phyloP scores from a whole-genome alignment of 2,888 invertebrate genomes.

The Serripes groenlandicus region DNA sequence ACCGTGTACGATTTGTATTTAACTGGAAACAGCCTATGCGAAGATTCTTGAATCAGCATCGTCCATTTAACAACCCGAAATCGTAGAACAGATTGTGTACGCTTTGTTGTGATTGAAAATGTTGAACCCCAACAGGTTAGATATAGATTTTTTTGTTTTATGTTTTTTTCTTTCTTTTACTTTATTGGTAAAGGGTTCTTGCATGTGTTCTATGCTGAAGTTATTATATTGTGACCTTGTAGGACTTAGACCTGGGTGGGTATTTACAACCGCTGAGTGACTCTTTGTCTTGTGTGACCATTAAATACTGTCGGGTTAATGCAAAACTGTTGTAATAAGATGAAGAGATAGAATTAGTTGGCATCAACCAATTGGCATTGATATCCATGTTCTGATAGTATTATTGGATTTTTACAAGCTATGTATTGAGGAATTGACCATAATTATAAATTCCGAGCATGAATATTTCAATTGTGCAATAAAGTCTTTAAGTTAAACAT shows the following conservation, averaged over 20 bases:
- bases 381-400: too few relatives aligned
- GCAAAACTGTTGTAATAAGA: too few relatives aligned
- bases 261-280: too few relatives aligned
- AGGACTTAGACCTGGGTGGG: not conserved
- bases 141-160: conserved; percentile 13
- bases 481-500: too few relatives aligned
- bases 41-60: conserved; percentile 2
- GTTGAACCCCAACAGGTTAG: conserved; percentile 26
- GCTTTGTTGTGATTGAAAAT: conserved; percentile 15
- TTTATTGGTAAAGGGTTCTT: conserved; percentile 24
- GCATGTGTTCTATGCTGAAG: conserved; percentile 11
- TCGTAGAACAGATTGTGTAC: conserved; percentile 19
- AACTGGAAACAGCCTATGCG: conserved; percentile 6
- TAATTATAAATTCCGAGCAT: too few relatives aligned
- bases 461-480: too few relatives aligned
- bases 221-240: conserved; percentile 6
- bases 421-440: too few relatives aligned
- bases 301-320: too few relatives aligned
- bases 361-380: too few relatives aligned
- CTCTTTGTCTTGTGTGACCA: too few relatives aligned
- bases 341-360: too few relatives aligned
- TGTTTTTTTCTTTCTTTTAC: conserved; percentile 11
- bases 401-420: too few relatives aligned
- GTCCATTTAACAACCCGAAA: conserved; percentile 8
- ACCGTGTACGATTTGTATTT: not conserved